Evolutionary conservation across 2,888 invertebrate species (phyloP).

Genomic region (Ellobium chinense): DNA sequence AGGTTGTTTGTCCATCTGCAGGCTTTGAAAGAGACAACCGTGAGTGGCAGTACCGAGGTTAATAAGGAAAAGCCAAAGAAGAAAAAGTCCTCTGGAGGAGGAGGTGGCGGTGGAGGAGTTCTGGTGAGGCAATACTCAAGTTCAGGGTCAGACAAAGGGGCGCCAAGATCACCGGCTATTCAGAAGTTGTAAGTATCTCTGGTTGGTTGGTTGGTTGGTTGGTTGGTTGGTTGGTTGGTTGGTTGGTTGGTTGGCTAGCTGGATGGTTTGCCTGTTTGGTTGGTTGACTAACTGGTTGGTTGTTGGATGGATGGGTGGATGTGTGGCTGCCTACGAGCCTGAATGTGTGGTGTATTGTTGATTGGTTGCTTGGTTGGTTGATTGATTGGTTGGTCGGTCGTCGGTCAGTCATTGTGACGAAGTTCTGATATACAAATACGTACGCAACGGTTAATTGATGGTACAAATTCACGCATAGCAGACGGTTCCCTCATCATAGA

Average conservation of each 20-base stretch:
- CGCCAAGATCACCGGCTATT: constrained; percentile 41
- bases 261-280: too few relatives aligned
- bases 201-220: background rate
- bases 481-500: too few relatives aligned
- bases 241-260: background rate
- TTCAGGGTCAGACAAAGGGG: constrained; percentile 50
- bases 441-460: too few relatives aligned
- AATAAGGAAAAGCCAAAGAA: constrained; percentile 43
- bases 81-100: constrained; percentile 15
- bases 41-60: background rate
- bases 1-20: too few relatives aligned
- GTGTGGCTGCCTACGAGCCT: too few relatives aligned
- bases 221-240: background rate
- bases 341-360: background rate
- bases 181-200: constrained; percentile 56
- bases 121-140: constrained; percentile 47
- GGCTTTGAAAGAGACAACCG: background rate
- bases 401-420: background rate
- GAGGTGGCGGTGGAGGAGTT: background rate
- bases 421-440: too few relatives aligned
- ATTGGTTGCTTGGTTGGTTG: background rate
- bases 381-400: background rate
- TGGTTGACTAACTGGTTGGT: background rate
- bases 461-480: too few relatives aligned
- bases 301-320: background rate